Percentiles rank a stretch among this genome's conserved stretches.
phyloP scores from a whole-genome alignment of 2,113 vertebrate genomes.

The Archilochus colubris region DNA sequence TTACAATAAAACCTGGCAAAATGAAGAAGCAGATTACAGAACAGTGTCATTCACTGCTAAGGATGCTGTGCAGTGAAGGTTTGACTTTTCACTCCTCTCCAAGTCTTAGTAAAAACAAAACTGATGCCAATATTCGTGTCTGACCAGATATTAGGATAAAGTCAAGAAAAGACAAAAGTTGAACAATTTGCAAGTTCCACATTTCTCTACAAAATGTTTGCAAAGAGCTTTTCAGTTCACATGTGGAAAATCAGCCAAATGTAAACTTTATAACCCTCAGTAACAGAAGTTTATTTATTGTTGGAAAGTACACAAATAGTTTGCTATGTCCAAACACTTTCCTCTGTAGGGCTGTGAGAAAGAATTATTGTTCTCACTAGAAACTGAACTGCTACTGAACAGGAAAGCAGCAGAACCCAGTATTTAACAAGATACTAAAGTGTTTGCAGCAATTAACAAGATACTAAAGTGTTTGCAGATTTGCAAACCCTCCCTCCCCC shows the following conservation, averaged over 20 bases:
- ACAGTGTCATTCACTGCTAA: neutral
- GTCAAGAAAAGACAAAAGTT: fast-evolving
- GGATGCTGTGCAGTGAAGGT: neutral
- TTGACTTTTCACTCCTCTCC: neutral
- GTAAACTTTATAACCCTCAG: neutral
- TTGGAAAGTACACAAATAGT: neutral
- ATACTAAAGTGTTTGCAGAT: neutral
- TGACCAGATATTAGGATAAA: neutral
- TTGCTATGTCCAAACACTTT: neutral
- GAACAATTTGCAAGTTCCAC: neutral
- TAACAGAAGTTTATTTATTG: neutral
- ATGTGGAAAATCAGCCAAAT: neutral
- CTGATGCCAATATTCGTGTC: neutral
- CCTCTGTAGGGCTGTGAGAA: neutral
- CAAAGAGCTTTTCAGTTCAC: neutral
- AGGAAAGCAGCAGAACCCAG: neutral
- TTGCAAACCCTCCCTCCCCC: neutral
- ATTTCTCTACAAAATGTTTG: neutral
- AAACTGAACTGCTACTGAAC: neutral
- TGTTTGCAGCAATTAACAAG: neutral
- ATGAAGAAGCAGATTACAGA: neutral
- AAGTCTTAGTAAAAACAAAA: neutral
- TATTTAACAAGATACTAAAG: neutral
- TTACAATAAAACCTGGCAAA: neutral
- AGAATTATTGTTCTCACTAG: neutral